A percentile compares a stretch with the other conserved stretches of the same genome.
These are phyloP conservation scores for Sciurus carolinensis DNA, from an alignment of 2,797 vertebrate genomes.

Conservation along the genomic window DNA sequence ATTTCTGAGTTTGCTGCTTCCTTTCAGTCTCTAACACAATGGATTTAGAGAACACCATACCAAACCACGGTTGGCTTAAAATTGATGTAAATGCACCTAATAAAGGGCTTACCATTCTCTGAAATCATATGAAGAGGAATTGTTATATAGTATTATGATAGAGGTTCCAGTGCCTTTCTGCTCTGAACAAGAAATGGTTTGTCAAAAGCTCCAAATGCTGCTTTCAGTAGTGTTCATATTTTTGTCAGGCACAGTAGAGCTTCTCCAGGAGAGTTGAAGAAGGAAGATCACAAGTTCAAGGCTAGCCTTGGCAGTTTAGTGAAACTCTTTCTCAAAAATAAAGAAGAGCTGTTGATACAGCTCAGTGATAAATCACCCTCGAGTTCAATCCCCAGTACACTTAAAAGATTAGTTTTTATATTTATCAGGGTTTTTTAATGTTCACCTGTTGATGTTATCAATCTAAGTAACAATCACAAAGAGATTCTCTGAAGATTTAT, in stretches of 20 bases:
- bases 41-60: constrained; percentile 93
- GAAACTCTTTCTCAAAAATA: no score
- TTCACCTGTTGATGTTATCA: neutral
- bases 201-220: constrained; percentile 93
- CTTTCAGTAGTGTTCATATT: constrained; percentile 95
- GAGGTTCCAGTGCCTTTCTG: constrained; percentile 93
- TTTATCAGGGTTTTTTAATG: neutral
- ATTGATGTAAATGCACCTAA: constrained; percentile 94
- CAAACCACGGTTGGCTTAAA: constrained; percentile 95
- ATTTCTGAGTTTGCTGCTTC: constrained; percentile 60
- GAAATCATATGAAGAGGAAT: constrained; percentile 93
- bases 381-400: no score
- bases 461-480: neutral
- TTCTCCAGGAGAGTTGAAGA: no score
- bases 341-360: no score
- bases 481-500: neutral
- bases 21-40: constrained; percentile 89
- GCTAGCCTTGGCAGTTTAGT: no score
- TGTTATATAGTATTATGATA: constrained; percentile 91
- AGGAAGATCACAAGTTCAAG: no score
- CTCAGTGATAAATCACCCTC: no score
- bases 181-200: constrained; percentile 94
- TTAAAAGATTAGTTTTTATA: no score
- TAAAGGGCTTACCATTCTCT: constrained; percentile 93
- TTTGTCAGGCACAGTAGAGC: constrained; percentile 78